phyloP scores from a whole-genome alignment of 1,140 invertebrate genomes.

The Agraylea sexmaculata region DNA sequence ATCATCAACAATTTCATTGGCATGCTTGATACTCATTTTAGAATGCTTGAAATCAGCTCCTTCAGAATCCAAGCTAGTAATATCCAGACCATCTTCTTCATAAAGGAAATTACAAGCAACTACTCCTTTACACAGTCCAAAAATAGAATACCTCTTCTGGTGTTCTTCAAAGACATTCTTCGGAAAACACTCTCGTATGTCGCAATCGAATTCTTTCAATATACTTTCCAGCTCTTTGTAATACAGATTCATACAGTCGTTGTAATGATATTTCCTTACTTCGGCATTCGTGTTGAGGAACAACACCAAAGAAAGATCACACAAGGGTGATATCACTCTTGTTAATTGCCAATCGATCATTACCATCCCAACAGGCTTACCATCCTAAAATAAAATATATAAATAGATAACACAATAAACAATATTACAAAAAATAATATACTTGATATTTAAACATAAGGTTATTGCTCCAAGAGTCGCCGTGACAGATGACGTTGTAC shows the following conservation, averaged over 20 bases:
- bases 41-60: too few relatives aligned
- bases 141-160: slow-evolving; percentile 7
- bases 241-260: slow-evolving; percentile 12
- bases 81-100: too few relatives aligned
- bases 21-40: too few relatives aligned
- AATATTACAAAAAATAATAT: too few relatives aligned
- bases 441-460: slow-evolving; percentile 35
- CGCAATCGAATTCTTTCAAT: slow-evolving; percentile 7
- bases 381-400: slow-evolving; percentile 15
- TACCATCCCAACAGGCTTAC: slow-evolving; percentile 10
- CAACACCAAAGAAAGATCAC: slow-evolving; percentile 13
- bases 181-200: slow-evolving; percentile 11
- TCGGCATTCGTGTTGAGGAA: slow-evolving; percentile 13
- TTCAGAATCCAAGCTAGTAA: too few relatives aligned
- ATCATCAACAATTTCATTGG: too few relatives aligned
- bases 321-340: slow-evolving; percentile 10
- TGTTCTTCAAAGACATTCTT: slow-evolving; percentile 7
- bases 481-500: slow-evolving; percentile 37
- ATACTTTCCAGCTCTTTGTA: slow-evolving; percentile 8
- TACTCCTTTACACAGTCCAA: slow-evolving; percentile 9
- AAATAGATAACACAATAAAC: too few relatives aligned
- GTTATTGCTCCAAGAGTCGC: slow-evolving; percentile 45
- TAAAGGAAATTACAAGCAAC: too few relatives aligned
- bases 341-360: slow-evolving; percentile 17
- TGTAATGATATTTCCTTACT: slow-evolving; percentile 8